phyloP scores from a whole-genome alignment of 2,888 invertebrate species.

The Byasa hedistus region DNA sequence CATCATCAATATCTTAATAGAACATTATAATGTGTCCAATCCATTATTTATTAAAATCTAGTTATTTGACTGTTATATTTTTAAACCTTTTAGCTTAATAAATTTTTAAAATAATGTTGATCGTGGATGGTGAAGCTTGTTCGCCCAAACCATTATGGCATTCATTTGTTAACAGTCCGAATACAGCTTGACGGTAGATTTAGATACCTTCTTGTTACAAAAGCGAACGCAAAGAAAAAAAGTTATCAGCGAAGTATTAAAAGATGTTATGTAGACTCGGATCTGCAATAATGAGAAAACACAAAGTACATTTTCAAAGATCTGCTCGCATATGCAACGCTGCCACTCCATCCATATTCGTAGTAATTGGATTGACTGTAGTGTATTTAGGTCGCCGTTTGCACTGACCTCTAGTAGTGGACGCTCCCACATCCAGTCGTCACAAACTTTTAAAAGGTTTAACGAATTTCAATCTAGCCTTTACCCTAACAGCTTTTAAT shows the following conservation, averaged over 20 bases:
- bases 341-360: constrained; percentile 46
- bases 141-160: too few relatives aligned
- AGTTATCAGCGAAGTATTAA: neutral
- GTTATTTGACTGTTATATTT: too few relatives aligned
- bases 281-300: constrained; percentile 2
- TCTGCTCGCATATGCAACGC: constrained; percentile 19
- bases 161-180: too few relatives aligned
- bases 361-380: constrained; percentile 62
- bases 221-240: too few relatives aligned
- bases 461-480: constrained; percentile 17
- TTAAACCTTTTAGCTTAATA: too few relatives aligned
- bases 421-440: constrained; percentile 47
- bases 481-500: constrained; percentile 3
- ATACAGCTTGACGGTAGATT: too few relatives aligned
- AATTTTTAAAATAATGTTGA: too few relatives aligned
- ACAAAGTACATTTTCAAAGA: constrained; percentile 20
- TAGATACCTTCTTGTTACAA: too few relatives aligned
- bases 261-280: neutral
- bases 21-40: too few relatives aligned
- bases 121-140: too few relatives aligned
- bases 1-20: too few relatives aligned
- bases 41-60: too few relatives aligned
- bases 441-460: constrained; percentile 43
- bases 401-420: constrained; percentile 56
- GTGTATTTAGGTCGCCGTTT: constrained; percentile 63